Evolutionary conservation across 2,888 invertebrate genomes (phyloP), one percentile per base, ranked within the genome.

Genomic region (Choristoneura rosaceana): DNA sequence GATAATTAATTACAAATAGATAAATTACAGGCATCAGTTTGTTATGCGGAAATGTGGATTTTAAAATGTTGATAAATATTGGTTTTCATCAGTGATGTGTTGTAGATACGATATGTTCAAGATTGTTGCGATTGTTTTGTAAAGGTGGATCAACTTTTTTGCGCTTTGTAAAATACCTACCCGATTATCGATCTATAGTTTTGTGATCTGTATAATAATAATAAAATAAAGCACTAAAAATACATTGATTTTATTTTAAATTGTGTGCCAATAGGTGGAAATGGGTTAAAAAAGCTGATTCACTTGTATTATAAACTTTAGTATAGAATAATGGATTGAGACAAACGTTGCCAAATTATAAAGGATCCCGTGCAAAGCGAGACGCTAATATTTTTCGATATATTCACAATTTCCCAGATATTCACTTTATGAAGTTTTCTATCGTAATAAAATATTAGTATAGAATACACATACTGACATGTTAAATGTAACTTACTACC

Each of bases 281-380:
- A 3, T 12, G 61, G 15, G 38, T 14, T n/a, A 14, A 43, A 75
- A 74, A 66, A 55, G 55, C 25, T 55, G 55, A 17, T 55, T 25
- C 55, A 55, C 50, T 75, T 64, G 14, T 69, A 68, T 25, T 25
- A 25, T 25, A 25, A 25, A 74, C 77, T 77, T 80, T 79, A 77
- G 75, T 61, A 59, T 77, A 76, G 73, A 76, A 75, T 43, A 47
- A 58, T 71, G 76, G 66, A 80, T 78, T 52, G 50, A 52, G 78
- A 77, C 78, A 78, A 77, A 79, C 80, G 86, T 87, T 89, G 89
- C 89, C 89, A 89, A 89, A 89, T 88, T 88, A 84, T 84, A 80
- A 78, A 78, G 77, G 78, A 71, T 74, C 74, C 68, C 71, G 74
- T 70, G 76, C 68, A 74, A 74, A 77, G 78, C 74, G 74, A 79